These are phyloP conservation scores for Prunella himalayana DNA, from an alignment of 2,113 vertebrate genomes.

Conservation along the genomic window DNA sequence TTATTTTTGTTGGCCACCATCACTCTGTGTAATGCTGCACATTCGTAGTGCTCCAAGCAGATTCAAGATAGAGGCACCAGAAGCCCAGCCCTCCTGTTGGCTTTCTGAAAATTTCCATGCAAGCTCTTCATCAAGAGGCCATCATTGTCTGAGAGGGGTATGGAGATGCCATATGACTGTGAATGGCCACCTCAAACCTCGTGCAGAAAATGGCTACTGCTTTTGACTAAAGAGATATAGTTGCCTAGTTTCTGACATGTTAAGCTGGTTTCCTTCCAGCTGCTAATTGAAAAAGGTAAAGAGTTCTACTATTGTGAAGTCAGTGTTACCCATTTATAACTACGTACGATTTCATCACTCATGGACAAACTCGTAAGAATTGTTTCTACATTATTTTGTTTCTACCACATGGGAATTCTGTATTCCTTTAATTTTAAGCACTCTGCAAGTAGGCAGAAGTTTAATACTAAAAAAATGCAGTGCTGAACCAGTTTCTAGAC, in stretches of 20 bases:
- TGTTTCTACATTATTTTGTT: not conserved
- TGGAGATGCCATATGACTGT: not conserved
- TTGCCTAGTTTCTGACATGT: not conserved
- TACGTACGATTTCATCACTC: not conserved
- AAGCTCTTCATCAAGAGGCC: not conserved
- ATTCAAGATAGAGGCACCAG: not conserved
- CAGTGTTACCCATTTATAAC: not conserved
- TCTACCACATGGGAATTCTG: not conserved
- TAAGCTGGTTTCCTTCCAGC: not conserved
- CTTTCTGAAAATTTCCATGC: not conserved
- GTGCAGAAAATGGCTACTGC: not conserved
- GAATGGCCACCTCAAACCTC: not conserved
- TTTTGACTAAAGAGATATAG: not conserved
- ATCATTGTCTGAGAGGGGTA: rapidly evolving
- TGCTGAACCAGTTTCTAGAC: not conserved
- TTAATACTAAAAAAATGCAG: not conserved
- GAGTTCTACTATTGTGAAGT: not conserved
- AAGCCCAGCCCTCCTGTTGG: not conserved
- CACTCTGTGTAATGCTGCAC: not conserved
- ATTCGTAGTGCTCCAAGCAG: not conserved
- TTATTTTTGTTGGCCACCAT: not conserved
- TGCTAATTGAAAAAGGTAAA: not conserved
- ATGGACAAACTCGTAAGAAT: not conserved
- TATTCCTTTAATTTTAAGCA: not conserved
- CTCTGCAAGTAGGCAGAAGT: not conserved